Evolutionary conservation across 2,113 vertebrate species (phyloP).

Genomic region (Felis catus): F.catus_Fca126_mat1.0 CM031412.1:236229501-236230000

Average conservation of each 20-base stretch:
- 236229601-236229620: fast-evolving
- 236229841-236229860: too few species aligned
- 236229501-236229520: background rate
- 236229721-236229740: fast-evolving
- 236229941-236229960: fast-evolving
- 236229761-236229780: fast-evolving
- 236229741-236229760: background rate
- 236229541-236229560: background rate
- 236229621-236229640: fast-evolving
- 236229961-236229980: background rate
- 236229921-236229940: background rate
- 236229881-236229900: fast-evolving
- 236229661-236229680: fast-evolving
- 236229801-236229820: fast-evolving
- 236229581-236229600: fast-evolving
- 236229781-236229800: fast-evolving
- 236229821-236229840: fast-evolving
- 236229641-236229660: fast-evolving
- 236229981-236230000: background rate
- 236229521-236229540: background rate
- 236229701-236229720: fast-evolving
- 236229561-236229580: too few species aligned
- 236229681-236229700: fast-evolving
- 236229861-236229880: fast-evolving
- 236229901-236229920: background rate